A percentile compares a stretch with the other conserved stretches of the same genome.
phyloP scores from a whole-genome alignment of 2,797 vertebrate genomes.

The Ara ararauna region DNA sequence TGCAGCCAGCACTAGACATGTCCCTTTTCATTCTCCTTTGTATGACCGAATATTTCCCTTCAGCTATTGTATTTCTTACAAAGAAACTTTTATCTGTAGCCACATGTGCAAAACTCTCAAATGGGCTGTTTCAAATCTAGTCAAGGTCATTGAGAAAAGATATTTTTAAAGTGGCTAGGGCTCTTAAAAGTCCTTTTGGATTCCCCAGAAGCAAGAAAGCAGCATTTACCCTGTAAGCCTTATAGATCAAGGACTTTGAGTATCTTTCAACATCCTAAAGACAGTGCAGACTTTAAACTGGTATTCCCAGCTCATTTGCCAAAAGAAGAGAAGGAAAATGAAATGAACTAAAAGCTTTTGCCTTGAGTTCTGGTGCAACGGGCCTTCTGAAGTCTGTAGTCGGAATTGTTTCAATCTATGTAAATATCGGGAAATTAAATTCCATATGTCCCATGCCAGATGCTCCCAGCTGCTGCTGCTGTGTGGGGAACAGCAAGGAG shows the following conservation, averaged over 20 bases:
- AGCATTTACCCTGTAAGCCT: conserved; percentile 57
- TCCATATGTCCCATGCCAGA: conserved; percentile 77
- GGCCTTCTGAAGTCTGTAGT: conserved; percentile 73
- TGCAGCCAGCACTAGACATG: not conserved
- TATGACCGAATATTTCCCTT: conserved; percentile 14
- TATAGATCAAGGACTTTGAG: conserved; percentile 62
- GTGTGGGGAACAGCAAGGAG: conserved; percentile 66
- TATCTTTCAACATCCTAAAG: conserved; percentile 65
- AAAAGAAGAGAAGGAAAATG: conserved; percentile 63
- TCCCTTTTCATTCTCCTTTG: conserved; percentile 42
- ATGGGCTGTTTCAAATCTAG: conserved; percentile 63
- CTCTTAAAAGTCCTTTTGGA: conserved; percentile 64
- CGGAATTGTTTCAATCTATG: conserved; percentile 79
- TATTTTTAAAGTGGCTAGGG: conserved; percentile 54
- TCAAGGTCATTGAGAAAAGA: conserved; percentile 70
- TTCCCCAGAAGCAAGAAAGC: conserved; percentile 66
- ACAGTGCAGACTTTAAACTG: conserved; percentile 55
- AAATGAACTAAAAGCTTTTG: conserved; percentile 72
- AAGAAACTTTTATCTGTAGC: conserved; percentile 64
- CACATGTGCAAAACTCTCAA: conserved; percentile 60
- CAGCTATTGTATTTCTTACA: conserved; percentile 52
- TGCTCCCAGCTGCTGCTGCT: conserved; percentile 78
- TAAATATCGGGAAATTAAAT: conserved; percentile 83
- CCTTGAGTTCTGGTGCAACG: conserved; percentile 71
- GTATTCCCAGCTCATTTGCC: conserved; percentile 67